Evolutionary conservation across 2,113 vertebrate genomes (phyloP).

Genomic region (Pseudopodoces humilis): DNA sequence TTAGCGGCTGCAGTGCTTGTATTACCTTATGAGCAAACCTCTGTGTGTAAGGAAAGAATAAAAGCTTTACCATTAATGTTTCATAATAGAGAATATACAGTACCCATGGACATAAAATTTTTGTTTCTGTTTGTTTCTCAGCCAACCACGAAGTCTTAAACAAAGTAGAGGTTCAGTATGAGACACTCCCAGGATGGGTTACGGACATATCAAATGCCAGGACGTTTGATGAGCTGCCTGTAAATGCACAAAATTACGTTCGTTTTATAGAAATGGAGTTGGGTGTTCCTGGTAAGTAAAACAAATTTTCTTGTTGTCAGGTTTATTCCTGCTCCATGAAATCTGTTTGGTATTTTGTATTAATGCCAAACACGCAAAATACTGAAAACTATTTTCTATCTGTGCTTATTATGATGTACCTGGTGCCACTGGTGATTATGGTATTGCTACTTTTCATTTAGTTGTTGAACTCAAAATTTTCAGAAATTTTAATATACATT

Average conservation of each 20-base stretch:
- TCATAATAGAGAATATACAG: background rate
- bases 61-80: background rate
- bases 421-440: background rate
- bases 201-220: conserved; percentile 87
- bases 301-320: background rate
- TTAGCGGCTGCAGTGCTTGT: background rate
- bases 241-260: conserved; percentile 93
- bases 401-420: background rate
- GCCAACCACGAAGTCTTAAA: conserved; percentile 97
- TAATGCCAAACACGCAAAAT: background rate
- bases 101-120: background rate
- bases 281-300: conserved; percentile 86
- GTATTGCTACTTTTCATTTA: background rate
- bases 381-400: background rate
- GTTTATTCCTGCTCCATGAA: background rate
- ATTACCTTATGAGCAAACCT: background rate
- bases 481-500: background rate
- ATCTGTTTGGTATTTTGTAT: background rate
- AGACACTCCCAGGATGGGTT: conserved; percentile 93
- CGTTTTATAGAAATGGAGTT: conserved; percentile 88
- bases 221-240: conserved; percentile 89
- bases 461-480: background rate
- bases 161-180: conserved; percentile 92
- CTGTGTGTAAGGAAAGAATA: background rate
- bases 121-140: conserved; percentile 65